These are phyloP conservation scores for Caprella mutica DNA, from an alignment of 2,888 invertebrate genomes.

Conservation along the genomic window DNA sequence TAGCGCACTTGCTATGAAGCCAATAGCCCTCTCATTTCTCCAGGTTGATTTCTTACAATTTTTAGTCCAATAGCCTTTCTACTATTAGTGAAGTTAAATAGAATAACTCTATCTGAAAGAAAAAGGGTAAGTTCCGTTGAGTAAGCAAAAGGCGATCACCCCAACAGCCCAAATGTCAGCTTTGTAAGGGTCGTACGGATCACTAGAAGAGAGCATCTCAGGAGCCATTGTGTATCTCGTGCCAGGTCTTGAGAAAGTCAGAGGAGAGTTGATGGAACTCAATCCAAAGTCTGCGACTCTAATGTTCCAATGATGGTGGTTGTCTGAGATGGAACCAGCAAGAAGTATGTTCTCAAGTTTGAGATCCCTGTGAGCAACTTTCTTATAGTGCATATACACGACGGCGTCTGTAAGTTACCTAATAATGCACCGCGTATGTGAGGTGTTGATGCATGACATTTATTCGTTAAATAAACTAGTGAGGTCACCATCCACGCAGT, in stretches of 20 bases:
- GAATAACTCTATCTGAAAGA: not conserved
- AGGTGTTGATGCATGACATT: not conserved
- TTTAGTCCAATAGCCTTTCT: no score
- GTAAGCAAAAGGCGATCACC: slow-evolving; percentile 8
- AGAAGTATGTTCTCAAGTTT: slow-evolving; percentile 15
- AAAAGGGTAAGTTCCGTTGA: slow-evolving; percentile 11
- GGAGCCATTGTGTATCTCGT: slow-evolving; percentile 16
- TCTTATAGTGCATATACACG: slow-evolving; percentile 10
- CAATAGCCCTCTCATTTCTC: no score
- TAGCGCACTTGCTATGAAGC: no score
- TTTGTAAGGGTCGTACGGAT: slow-evolving; percentile 12
- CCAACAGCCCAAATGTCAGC: slow-evolving; percentile 14
- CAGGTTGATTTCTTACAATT: no score
- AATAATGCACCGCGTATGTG: slow-evolving; percentile 3
- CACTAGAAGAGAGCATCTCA: slow-evolving; percentile 3
- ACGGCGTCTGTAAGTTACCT: slow-evolving; percentile 4
- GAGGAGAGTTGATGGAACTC: slow-evolving; percentile 1
- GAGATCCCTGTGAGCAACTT: slow-evolving; percentile 12
- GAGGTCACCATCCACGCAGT: slow-evolving; percentile 9
- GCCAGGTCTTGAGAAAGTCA: slow-evolving; percentile 3
- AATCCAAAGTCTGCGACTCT: slow-evolving; percentile 11
- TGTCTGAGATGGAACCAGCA: not conserved
- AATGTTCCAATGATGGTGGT: slow-evolving; percentile 7
- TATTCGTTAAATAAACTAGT: not conserved
- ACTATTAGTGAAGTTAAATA: no score